A percentile compares a stretch with the other conserved stretches of the same genome.
Conservation (phyloP, 2,888 invertebrate genomes). For the Blastobasis adustella region DNA sequence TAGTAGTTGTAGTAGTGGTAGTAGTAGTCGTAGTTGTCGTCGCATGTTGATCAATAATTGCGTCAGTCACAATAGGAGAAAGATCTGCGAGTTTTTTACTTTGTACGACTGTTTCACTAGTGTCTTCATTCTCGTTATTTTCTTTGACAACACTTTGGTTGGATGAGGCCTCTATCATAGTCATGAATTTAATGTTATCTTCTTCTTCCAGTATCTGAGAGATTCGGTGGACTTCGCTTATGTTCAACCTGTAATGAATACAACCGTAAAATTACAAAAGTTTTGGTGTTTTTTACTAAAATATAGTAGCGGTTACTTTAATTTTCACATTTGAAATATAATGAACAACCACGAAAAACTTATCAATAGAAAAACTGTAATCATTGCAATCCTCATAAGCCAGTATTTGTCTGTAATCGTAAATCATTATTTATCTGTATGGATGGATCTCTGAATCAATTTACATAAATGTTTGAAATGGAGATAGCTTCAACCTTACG, state of each 20-base stretch:
- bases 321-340: too few species aligned
- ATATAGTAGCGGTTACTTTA: too few species aligned
- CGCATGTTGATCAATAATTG: constrained; percentile 4
- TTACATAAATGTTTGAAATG: too few species aligned
- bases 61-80: not conserved
- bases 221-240: constrained; percentile 64
- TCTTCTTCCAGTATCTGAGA: constrained; percentile 67
- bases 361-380: too few species aligned
- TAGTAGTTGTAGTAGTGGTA: constrained; percentile 8
- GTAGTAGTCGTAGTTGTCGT: constrained; percentile 10
- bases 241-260: constrained; percentile 51
- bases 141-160: constrained; percentile 22
- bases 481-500: too few species aligned
- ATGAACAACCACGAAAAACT: too few species aligned
- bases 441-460: too few species aligned
- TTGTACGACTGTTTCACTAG: not conserved
- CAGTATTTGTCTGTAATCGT: too few species aligned
- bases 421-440: too few species aligned
- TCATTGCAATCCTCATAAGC: too few species aligned
- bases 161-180: constrained; percentile 46
- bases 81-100: too few species aligned
- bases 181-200: constrained; percentile 61
- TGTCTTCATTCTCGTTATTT: not conserved
- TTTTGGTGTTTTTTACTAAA: too few species aligned
- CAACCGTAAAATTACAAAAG: constrained; percentile 4